Evolutionary conservation across 2,888 invertebrate species (phyloP).

Genomic region (Drosophila atroscutellata): DNA sequence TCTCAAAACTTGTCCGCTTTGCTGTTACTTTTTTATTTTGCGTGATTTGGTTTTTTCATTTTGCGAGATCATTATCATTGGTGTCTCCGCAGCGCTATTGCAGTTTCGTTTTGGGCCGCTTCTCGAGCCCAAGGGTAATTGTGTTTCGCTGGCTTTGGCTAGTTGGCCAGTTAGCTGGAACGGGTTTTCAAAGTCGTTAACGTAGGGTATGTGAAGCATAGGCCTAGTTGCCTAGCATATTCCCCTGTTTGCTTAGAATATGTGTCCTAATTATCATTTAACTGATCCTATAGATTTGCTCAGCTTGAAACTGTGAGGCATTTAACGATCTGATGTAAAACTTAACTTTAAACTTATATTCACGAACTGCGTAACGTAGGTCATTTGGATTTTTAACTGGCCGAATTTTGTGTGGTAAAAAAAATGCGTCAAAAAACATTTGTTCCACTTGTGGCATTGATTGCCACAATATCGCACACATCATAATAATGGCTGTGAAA

Average conservation of each 20-base stretch:
- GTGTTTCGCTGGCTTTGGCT: constrained; percentile 72
- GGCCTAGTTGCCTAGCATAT: constrained; percentile 13
- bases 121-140: constrained; percentile 59
- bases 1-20: constrained; percentile 59
- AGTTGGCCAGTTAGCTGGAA: constrained; percentile 48
- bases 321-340: background rate
- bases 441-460: constrained; percentile 77
- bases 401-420: constrained; percentile 19
- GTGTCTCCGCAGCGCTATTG: constrained; percentile 52
- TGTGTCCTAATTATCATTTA: background rate
- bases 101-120: constrained; percentile 66
- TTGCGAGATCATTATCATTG: constrained; percentile 77
- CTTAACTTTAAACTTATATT: background rate
- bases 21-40: constrained; percentile 40
- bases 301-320: background rate
- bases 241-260: background rate
- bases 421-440: constrained; percentile 46
- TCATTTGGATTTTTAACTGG: constrained; percentile 28
- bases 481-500: constrained; percentile 78
- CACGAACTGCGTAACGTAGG: constrained; percentile 13
- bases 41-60: constrained; percentile 35
- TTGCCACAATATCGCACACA: constrained; percentile 75
- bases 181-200: constrained; percentile 41
- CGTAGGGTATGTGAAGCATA: constrained; percentile 36
- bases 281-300: background rate